Evolutionary conservation across 2,797 vertebrate genomes (phyloP), one percentile per base, ranked within the genome.

Genomic region (Caiman crocodilus): DNA sequence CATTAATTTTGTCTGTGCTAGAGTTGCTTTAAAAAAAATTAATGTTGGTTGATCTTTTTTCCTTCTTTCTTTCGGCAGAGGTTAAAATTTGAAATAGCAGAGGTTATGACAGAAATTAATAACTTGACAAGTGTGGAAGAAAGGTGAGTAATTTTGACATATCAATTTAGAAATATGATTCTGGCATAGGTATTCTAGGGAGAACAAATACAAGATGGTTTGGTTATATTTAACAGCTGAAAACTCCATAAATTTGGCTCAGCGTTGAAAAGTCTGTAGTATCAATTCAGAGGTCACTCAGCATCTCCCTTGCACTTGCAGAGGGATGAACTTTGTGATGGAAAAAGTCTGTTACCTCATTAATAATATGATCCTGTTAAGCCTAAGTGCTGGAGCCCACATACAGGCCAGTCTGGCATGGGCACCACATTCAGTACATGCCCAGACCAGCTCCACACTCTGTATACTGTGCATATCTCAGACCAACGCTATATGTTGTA

Each of bases 101-200:
- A 99, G 92, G 99, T 99, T 92, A 99, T 99, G 99, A 99, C 99
- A 0, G 99, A 99, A 97, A 99, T 99, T 25, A 99, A 99, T 97
- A 99, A 99, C 93, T 98, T 99, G 93, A 99, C 99, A 2, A 99
- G 99, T 60, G 98, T 98, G 6, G 99, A 99, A 95, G 99, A 99
- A 96, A 99, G 99, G 99, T 99, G 93, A 97, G 97, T 59, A 35
- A 5, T 82, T 73, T 32, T 74, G 58, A 9, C 25, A 12, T 58
- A 14, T 7, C 23, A 71, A 67, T 71, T 84, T 57, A 82, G 7
- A 78, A 32, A 16, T 42, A 23, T 79, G 42, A 61, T n/a, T n/a
- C 88, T 93, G 64, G 30, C 88, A 35, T 28, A 16, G 20, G 4
- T 82, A 25, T 83, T 78, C 86, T 75, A 32, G 84, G 63, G 89